These are phyloP conservation scores for Spisula solida DNA, from an alignment of 2,888 invertebrate genomes.

Conservation along the genomic window DNA sequence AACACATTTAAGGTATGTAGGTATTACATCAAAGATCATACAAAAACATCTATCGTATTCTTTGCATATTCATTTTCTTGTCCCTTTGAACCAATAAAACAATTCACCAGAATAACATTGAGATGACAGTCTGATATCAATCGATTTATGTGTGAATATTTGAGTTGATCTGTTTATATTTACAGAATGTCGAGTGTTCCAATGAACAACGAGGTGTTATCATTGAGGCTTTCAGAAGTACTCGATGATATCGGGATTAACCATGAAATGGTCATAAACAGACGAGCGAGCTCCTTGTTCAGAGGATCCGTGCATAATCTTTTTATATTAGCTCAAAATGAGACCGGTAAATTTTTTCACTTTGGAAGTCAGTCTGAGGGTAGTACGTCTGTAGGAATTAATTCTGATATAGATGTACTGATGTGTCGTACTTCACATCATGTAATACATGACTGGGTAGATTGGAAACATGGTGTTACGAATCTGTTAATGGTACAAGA, in stretches of 20 bases:
- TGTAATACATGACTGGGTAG: constrained; percentile 14
- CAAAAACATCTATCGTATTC: no score
- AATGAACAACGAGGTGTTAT: neutral
- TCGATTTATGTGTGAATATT: no score
- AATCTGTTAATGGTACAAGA: constrained; percentile 31
- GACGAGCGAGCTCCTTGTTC: neutral
- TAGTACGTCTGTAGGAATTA: constrained; percentile 1
- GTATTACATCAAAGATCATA: no score
- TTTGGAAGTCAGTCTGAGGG: constrained; percentile 15
- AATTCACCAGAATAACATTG: no score
- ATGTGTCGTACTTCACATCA: neutral
- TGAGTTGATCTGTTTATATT: neutral
- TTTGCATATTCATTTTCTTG: no score
- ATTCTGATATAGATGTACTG: constrained; percentile 16
- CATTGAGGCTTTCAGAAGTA: neutral
- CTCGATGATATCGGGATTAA: constrained; percentile 1
- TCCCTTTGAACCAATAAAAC: no score
- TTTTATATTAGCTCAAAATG: no score
- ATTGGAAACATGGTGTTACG: constrained; percentile 13
- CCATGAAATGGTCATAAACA: neutral
- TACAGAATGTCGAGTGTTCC: neutral
- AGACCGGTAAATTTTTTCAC: neutral
- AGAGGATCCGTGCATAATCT: neutral
- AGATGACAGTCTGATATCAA: no score
- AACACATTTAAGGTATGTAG: no score